A percentile compares a stretch with the other conserved stretches of the same genome.
Conservation (phyloP, 1,140 invertebrate genomes). For the Brachystomella parvula region DNA sequence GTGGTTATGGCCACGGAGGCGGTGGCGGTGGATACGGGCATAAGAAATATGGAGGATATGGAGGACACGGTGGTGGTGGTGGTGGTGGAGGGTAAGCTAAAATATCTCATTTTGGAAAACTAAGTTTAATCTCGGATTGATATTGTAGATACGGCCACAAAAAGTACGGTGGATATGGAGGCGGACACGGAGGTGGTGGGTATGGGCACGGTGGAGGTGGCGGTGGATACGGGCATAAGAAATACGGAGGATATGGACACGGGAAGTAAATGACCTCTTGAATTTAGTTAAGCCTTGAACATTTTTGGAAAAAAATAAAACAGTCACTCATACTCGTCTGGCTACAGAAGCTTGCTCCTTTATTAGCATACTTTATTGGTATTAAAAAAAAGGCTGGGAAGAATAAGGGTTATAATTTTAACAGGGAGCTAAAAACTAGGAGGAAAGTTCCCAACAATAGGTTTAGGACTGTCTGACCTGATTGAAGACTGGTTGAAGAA, state of each 20-base stretch:
- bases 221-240: neutral
- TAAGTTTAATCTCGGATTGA: neutral
- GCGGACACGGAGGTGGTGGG: conserved; percentile 1
- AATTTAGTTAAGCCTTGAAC: neutral
- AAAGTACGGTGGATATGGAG: neutral
- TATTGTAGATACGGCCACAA: conserved; percentile 7
- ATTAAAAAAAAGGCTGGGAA: neutral
- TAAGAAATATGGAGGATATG: neutral
- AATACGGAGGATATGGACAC: neutral
- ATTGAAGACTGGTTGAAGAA: neutral
- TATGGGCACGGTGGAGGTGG: neutral
- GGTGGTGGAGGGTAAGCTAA: conserved; percentile 3
- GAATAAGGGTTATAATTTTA: neutral
- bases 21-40: conserved; percentile 5
- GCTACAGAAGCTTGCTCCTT: neutral
- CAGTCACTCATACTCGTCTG: neutral
- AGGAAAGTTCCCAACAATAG: neutral
- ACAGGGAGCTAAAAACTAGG: neutral
- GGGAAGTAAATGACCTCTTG: neutral
- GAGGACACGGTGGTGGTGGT: conserved; percentile 6
- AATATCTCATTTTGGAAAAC: neutral
- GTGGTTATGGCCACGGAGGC: neutral
- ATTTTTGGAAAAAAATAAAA: neutral
- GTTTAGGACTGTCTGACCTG: neutral
- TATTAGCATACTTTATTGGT: neutral